Base-by-base conservation (phyloP, 2,113 vertebrate genomes). In the Oplegnathus fasciatus region DNA sequence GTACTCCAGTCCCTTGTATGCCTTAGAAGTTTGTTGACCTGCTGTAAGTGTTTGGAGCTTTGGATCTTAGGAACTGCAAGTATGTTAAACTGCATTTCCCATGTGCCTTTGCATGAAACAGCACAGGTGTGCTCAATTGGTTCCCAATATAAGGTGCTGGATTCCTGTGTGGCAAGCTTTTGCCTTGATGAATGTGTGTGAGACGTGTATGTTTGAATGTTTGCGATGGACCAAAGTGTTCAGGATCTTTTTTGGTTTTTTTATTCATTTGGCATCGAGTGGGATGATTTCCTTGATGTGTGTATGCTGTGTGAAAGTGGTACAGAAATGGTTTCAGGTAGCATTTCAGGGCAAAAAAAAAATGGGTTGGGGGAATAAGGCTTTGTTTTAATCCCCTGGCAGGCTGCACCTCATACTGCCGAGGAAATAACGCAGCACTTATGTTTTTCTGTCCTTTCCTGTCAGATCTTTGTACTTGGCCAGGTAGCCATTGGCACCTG, bases 401-500 rank as follows among this genome's bases (percentile, higher is more conserved):
- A 42, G n/a, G 13, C 46, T 57, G 11, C 34, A 2, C 15, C 24
- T 76, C 18, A 48, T 2, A 9, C 24, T 62, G 52, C 22, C 2
- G 1, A 28, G 17, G 50, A 26, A 70, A 57, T 46, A 67, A 82
- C 6, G 20, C 64, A 42, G 44, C 24, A 46, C 68, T 42, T 54
- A 1, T 66, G 9, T 37, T 17, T 48, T 72, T 55, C 22, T 50
- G 82, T 87, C 82, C 86, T 91, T 88, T 65, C 62, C 82, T 72
- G 72, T 90, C 91, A 82, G 26, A 66, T 90, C 62, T 77, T 30
- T 40, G 75, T 75, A n/a, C 69, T 57, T 65, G 1, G 42, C 40
- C 85, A 67, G 48, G 72, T 60, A 67, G 78, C 68, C 75, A 72
- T 2, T 80, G 69, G 64, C 86, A 87, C 88, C 77, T 84, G 91